These are phyloP conservation scores for Campoplex capitator DNA, from an alignment of 2,888 invertebrate species.

Conservation along the genomic window DNA sequence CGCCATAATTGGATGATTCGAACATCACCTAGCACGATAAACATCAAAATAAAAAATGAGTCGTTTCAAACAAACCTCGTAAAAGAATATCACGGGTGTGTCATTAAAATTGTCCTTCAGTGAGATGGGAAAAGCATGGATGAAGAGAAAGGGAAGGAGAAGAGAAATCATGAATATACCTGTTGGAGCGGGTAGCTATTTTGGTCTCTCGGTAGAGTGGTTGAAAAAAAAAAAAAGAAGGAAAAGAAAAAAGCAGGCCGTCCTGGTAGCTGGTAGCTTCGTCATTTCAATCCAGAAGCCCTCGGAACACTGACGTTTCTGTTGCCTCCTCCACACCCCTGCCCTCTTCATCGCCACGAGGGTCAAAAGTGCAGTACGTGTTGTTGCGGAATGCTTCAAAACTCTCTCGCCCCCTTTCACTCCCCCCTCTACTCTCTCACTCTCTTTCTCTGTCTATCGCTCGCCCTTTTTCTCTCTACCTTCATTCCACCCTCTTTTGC, in stretches of 20 bases:
- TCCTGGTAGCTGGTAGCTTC: slow-evolving; percentile 35
- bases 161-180: slow-evolving; percentile 53
- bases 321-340: slow-evolving; percentile 32
- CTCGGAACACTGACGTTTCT: slow-evolving; percentile 44
- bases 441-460: no score
- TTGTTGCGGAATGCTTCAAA: slow-evolving; percentile 66
- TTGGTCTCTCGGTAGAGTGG: slow-evolving; percentile 53
- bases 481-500: slow-evolving; percentile 15
- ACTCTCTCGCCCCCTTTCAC: neutral
- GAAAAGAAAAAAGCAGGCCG: slow-evolving; percentile 58
- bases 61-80: slow-evolving; percentile 18
- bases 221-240: slow-evolving; percentile 17
- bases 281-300: slow-evolving; percentile 61
- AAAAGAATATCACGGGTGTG: slow-evolving; percentile 10
- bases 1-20: neutral
- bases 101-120: slow-evolving; percentile 42
- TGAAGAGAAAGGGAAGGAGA: neutral
- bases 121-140: neutral
- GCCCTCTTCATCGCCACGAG: slow-evolving; percentile 33
- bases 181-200: slow-evolving; percentile 59
- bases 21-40: neutral
- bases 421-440: neutral
- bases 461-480: no score
- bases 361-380: slow-evolving; percentile 69
- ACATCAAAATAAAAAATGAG: neutral